phyloP scores from a whole-genome alignment of 2,113 vertebrate genomes.

The Cercopithecus mona region DNA sequence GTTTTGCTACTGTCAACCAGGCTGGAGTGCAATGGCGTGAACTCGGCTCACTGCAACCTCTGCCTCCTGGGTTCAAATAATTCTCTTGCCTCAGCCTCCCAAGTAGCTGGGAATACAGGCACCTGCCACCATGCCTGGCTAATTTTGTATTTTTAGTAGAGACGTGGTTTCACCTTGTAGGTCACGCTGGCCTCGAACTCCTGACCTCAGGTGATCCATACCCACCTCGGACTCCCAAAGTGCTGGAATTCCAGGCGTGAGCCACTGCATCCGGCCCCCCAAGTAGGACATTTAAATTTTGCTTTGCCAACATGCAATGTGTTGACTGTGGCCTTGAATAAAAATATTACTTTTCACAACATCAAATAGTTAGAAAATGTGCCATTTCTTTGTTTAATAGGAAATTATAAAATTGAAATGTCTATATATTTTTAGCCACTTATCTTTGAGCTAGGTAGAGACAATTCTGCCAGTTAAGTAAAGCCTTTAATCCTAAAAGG shows the following conservation, averaged over 20 bases:
- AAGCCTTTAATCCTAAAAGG: conserved; percentile 29
- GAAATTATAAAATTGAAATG: conserved; percentile 16
- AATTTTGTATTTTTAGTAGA: too few species aligned
- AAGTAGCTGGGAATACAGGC: too few species aligned
- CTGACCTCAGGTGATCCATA: too few species aligned
- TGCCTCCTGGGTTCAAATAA: too few species aligned
- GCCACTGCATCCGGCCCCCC: background rate
- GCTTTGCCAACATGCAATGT: background rate
- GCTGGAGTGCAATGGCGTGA: too few species aligned
- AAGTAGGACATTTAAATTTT: background rate
- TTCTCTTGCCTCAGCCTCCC: too few species aligned
- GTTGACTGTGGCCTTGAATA: background rate
- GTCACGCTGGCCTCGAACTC: too few species aligned
- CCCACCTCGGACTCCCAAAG: too few species aligned
- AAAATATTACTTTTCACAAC: background rate
- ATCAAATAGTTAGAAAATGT: background rate
- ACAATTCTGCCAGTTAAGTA: background rate
- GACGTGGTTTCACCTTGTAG: too few species aligned
- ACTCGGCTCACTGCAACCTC: too few species aligned
- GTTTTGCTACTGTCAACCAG: too few species aligned
- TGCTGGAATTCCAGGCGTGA: background rate
- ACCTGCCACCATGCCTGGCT: too few species aligned
- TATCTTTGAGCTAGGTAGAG: background rate
- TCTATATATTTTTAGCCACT: background rate
- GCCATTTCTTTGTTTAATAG: background rate